A percentile compares a stretch with the other conserved stretches of the same genome.
phyloP scores from a whole-genome alignment of 1,140 invertebrate species.

The Sinella curviseta region DNA sequence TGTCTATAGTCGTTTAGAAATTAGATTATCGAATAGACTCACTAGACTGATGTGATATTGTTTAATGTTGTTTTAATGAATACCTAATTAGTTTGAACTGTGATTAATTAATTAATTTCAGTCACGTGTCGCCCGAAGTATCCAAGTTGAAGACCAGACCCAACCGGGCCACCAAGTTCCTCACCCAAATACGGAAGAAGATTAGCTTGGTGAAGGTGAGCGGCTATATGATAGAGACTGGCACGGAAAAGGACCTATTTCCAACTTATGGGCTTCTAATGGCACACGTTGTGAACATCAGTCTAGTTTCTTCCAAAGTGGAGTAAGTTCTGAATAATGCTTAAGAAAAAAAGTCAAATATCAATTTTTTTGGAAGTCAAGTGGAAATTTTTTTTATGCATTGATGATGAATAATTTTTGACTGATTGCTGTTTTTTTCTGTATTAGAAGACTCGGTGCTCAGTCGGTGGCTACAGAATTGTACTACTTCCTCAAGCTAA shows the following conservation, averaged over 20 bases:
- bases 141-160: background rate
- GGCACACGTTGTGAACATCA: background rate
- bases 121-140: background rate
- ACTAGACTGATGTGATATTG: background rate
- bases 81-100: no score
- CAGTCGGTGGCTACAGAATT: background rate
- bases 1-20: no score
- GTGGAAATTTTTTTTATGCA: background rate
- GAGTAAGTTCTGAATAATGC: slow-evolving; percentile 6
- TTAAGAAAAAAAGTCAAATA: no score
- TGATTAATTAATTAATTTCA: slow-evolving; percentile 1
- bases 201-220: background rate
- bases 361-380: background rate
- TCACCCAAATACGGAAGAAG: background rate
- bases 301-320: background rate
- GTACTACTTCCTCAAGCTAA: background rate
- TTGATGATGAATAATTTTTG: no score
- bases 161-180: background rate
- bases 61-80: no score
- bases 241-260: background rate
- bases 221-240: background rate
- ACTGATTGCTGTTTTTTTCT: no score
- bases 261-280: background rate
- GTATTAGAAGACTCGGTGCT: background rate
- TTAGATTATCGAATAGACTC: background rate